Evolutionary conservation across 1,140 invertebrate genomes (phyloP), one percentile per base, ranked within the genome.

Genomic region (Neodiprion pinetum): DNA sequence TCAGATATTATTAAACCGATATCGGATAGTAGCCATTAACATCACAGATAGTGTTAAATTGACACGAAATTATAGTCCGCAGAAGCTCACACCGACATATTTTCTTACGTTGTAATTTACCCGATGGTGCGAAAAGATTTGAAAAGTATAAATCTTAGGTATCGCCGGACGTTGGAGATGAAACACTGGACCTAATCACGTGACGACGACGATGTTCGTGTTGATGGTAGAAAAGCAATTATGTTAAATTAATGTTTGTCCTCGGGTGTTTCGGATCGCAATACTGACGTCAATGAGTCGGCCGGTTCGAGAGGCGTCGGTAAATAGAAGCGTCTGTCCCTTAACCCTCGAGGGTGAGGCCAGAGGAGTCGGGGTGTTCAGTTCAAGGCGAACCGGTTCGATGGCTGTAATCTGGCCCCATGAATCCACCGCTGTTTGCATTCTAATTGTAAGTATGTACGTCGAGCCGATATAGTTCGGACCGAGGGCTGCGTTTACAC

Each of bases 371-470:
- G 53, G 28, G 28, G 28, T 40, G 28, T 40, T 40, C 28, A 40
- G 28, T 40, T 40, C 28, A 40, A 40, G 28, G 28, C 28, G 28
- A 17, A 8, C n/a, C 53, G 5, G 28, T 40, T 17, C 53, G 53
- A 61, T 61, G 11, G 11, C 11, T 61, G 53, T 61, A 61, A 61
- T 61, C 53, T 9, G 53, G 53, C n/a, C 53, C 53, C 53, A 61
- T 61, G 53, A 61, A 61, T 61, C 53, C n/a, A 61, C 53, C 11
- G n/a, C 7, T 61, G 53, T 61, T 61, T 61, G 53, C 53, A 61
- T 61, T 61, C 53, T 61, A 61, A 61, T 61, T 17, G 53, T 61
- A 61, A 61, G 53, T 61, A 40, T 40, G 53, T 61, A 9, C 53
- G 28, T 40, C 28, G 28, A 40, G 11, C 11, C 53, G n/a, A 12